Conservation (phyloP, 2,113 vertebrate genomes). For the Heterocephalus glaber region DNA sequence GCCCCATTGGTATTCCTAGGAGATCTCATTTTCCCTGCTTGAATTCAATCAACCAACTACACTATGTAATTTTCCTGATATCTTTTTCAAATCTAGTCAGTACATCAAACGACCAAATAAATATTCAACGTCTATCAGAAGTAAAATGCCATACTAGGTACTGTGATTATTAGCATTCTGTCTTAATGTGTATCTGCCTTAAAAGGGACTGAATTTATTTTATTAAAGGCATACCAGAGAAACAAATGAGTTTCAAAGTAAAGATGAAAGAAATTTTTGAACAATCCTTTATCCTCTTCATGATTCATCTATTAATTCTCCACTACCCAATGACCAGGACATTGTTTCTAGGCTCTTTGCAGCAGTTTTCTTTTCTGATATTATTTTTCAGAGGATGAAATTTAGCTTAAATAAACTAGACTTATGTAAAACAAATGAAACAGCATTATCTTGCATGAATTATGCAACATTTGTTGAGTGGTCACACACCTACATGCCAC, state of each 20-base stretch:
- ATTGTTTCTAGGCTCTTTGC: not conserved
- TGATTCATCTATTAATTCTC: not conserved
- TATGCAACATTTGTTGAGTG: not conserved
- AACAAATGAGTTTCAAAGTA: slow-evolving; percentile 21
- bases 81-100: slow-evolving; percentile 40
- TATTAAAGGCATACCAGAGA: not conserved
- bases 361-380: not conserved
- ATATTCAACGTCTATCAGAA: not conserved
- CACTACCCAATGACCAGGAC: not conserved
- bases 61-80: not conserved
- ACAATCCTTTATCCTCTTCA: not conserved
- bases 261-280: not conserved
- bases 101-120: not conserved
- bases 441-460: not conserved
- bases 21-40: not conserved
- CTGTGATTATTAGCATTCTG: not conserved
- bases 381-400: not conserved
- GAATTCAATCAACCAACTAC: not conserved
- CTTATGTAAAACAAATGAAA: not conserved
- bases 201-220: slow-evolving; percentile 6
- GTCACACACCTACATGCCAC: not conserved
- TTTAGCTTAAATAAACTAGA: not conserved
- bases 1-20: not conserved
- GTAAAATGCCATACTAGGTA: not conserved
- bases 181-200: not conserved